A percentile compares a stretch with the other conserved stretches of the same genome.
These are phyloP conservation scores for Galaxea fascicularis DNA, from an alignment of 92 coral and sea anemone genomes.

Conservation along the genomic window DNA sequence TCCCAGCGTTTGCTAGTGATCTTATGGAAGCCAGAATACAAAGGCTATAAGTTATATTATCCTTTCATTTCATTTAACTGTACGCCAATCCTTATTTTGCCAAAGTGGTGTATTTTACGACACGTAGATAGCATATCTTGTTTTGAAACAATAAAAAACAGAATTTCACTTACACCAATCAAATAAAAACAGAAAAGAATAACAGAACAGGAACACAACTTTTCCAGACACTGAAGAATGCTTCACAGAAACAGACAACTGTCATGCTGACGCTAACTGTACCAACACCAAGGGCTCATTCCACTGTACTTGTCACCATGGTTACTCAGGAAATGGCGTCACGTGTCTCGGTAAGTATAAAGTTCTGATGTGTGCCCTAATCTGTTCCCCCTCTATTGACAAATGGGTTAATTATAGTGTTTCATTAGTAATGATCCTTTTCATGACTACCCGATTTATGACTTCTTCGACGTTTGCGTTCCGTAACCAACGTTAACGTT, in stretches of 20 bases:
- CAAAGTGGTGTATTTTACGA: too few species aligned
- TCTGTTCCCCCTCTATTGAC: background rate
- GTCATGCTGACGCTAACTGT: slow-evolving; percentile 77
- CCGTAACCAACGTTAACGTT: too few species aligned
- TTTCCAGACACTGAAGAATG: slow-evolving; percentile 52
- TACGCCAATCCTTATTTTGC: background rate
- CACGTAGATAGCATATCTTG: too few species aligned
- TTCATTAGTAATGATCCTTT: too few species aligned
- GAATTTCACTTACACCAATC: too few species aligned
- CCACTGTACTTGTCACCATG: slow-evolving; percentile 77
- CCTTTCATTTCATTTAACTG: background rate
- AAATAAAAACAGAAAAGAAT: too few species aligned
- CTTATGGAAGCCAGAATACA: background rate
- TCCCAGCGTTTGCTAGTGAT: background rate
- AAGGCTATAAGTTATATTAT: background rate
- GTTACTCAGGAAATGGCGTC: slow-evolving; percentile 79
- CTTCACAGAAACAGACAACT: slow-evolving; percentile 52
- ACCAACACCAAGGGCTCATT: slow-evolving; percentile 85
- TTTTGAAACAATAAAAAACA: too few species aligned
- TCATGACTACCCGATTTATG: too few species aligned
- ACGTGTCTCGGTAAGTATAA: slow-evolving; percentile 61
- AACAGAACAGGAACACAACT: too few species aligned
- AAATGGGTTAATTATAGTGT: too few species aligned
- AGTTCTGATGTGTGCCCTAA: background rate
- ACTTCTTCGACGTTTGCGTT: too few species aligned